These are phyloP conservation scores for Leucoraja ocellata DNA, from an alignment of 2,797 vertebrate species.

Conservation along the genomic window DNA sequence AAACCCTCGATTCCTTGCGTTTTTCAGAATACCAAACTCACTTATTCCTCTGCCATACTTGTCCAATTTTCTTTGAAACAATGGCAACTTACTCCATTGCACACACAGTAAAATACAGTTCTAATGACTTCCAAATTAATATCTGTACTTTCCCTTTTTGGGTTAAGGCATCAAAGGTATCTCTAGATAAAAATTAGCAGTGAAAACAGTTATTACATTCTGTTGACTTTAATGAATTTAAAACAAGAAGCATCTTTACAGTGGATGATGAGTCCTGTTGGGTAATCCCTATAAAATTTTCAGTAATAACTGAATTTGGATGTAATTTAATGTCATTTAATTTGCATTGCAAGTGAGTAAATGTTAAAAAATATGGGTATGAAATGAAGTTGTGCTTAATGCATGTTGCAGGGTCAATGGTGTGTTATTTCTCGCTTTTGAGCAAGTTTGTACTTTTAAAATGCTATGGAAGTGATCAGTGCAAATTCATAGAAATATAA, in stretches of 20 bases:
- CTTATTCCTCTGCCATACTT: too few species aligned
- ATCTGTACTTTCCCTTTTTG: not conserved
- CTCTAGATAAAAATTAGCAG: not conserved
- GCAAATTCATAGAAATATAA: not conserved
- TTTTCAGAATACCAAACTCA: too few species aligned
- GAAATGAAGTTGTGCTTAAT: not conserved
- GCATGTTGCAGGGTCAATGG: not conserved
- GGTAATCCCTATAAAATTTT: not conserved
- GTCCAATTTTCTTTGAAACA: too few species aligned
- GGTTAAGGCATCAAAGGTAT: not conserved
- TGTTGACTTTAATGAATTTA: not conserved
- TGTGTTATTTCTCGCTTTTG: not conserved
- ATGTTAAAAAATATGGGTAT: not conserved
- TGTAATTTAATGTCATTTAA: not conserved
- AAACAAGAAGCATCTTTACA: not conserved
- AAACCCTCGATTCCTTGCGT: too few species aligned
- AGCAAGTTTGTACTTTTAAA: not conserved
- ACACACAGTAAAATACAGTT: too few species aligned
- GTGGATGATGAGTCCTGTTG: not conserved
- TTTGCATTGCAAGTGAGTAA: not conserved
- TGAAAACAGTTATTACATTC: not conserved
- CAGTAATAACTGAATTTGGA: not conserved
- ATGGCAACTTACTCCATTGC: too few species aligned
- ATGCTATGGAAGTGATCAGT: not conserved
- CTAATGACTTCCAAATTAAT: too few species aligned